phyloP scores from a whole-genome alignment of 2,113 vertebrate genomes.

The Eulacestoma nigropectus region DNA sequence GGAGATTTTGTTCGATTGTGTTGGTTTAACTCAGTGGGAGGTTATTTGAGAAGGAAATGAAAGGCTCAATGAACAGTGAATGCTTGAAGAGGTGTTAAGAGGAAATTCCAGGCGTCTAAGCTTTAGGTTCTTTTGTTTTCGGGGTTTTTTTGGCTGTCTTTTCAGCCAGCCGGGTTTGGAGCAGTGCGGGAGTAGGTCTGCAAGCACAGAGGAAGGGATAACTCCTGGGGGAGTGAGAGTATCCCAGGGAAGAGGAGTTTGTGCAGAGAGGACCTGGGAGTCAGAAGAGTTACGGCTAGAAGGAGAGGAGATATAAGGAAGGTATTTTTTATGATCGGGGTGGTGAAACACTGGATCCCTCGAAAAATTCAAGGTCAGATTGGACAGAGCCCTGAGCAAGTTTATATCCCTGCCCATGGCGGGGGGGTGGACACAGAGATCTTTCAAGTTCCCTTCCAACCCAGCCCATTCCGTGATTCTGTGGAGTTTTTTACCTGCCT shows the following conservation, averaged over 20 bases:
- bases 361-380: too few species aligned
- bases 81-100: slow-evolving; percentile 28
- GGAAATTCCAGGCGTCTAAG: background rate
- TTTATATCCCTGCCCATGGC: background rate
- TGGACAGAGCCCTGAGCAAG: background rate
- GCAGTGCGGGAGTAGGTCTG: background rate
- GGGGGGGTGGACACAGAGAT: rapidly evolving
- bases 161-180: background rate
- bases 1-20: slow-evolving; percentile 1
- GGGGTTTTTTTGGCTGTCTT: background rate
- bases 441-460: background rate
- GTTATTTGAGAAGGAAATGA: slow-evolving; percentile 40
- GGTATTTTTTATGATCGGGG: rapidly evolving
- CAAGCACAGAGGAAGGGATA: background rate
- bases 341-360: background rate
- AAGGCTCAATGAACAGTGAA: slow-evolving; percentile 9
- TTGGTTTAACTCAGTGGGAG: slow-evolving; percentile 53
- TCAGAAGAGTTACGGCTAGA: background rate
- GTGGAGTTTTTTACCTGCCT: background rate
- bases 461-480: background rate
- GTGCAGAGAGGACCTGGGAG: background rate
- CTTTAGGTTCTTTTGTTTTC: background rate
- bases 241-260: background rate
- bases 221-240: background rate
- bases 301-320: background rate